phyloP scores from a whole-genome alignment of 2,113 vertebrate species.

The Paedocypris sp. region DNA sequence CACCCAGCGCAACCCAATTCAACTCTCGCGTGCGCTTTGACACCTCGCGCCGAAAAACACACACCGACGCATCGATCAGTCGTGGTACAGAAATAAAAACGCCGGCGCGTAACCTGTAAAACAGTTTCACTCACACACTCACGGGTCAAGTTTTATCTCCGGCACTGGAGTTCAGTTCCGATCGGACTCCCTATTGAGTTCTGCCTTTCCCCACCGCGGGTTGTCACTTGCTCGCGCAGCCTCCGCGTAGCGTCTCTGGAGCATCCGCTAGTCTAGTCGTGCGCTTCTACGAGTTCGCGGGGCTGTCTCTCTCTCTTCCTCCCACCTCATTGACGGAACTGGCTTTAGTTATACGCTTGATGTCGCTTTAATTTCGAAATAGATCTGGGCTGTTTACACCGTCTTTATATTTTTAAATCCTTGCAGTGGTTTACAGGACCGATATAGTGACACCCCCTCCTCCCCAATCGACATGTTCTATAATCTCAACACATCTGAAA shows the following conservation, averaged over 20 bases:
- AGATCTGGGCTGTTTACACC: constrained; percentile 46
- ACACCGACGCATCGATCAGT: constrained; percentile 21
- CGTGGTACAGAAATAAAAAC: constrained; percentile 32
- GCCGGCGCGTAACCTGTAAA: constrained; percentile 33
- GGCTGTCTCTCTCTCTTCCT: constrained; percentile 36
- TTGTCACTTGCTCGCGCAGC: constrained; percentile 34
- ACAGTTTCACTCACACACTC: constrained; percentile 43
- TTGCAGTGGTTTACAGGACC: constrained; percentile 55
- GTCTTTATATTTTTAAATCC: constrained; percentile 60
- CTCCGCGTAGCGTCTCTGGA: constrained; percentile 38
- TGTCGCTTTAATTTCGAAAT: constrained; percentile 42
- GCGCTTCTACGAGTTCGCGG: constrained; percentile 37
- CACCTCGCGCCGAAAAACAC: constrained; percentile 9
- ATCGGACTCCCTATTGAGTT: constrained; percentile 26
- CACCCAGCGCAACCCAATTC: neutral
- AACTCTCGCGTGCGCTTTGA: constrained; percentile 23
- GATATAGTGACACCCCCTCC: constrained; percentile 48
- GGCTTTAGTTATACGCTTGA: constrained; percentile 35
- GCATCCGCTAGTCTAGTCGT: constrained; percentile 36
- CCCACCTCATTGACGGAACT: constrained; percentile 31
- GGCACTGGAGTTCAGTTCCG: constrained; percentile 32
- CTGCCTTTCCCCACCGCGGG: constrained; percentile 29
- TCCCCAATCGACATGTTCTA: constrained; percentile 38
- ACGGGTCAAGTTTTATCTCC: constrained; percentile 35
- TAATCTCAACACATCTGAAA: constrained; percentile 65